Base-by-base conservation (phyloP, 23 tunicate genomes). In the Ascidia mentula region DNA sequence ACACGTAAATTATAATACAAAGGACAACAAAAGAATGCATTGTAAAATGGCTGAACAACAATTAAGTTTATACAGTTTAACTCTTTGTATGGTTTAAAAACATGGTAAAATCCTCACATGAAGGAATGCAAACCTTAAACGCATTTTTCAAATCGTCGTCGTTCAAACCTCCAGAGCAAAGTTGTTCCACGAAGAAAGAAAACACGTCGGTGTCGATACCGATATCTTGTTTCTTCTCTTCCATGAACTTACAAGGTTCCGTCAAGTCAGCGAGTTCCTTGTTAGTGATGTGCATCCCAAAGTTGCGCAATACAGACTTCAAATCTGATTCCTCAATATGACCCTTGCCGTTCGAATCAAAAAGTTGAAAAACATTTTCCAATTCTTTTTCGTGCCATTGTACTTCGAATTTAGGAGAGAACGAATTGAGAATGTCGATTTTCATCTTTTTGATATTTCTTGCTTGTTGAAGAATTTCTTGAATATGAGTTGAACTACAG, bases 171-270 rank as follows among this genome's bases (percentile, higher is more conserved):
- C 65, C 65, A 53, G 65, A 26, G 65, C 7, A 53, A 5, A 53
- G 22, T 53, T 53, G 65, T 28, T 53, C 65, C 22, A 53, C 65
- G 13, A 53, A 53, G 13, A 53, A 20, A 3, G 65, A 53, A 53
- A 53, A 53, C 65, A 20, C 24, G 65, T 53, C 65, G 65, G 22
- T 53, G 65, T 53, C 65, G 65, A 53, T 53, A 53, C 65, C 65
- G 13, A 9, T 5, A 28, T 53, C 2, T 26, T 53, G 24, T 3
- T 28, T 53, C 13, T 26, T 20, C 1, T 53, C 65, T 28, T 53
- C 65, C 22, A 53, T 28, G 13, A 26, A 53, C 24, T 9, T 53
- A 9, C 65, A 53, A 28, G 28, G 22, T 26, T 53, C 13, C 22
- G 65, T 53, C 13, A 53, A 53, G 24, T 53, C 65, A 9, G 65